Evolutionary conservation across 2,888 invertebrate genomes (phyloP).

Genomic region (Amiota mariae): DNA sequence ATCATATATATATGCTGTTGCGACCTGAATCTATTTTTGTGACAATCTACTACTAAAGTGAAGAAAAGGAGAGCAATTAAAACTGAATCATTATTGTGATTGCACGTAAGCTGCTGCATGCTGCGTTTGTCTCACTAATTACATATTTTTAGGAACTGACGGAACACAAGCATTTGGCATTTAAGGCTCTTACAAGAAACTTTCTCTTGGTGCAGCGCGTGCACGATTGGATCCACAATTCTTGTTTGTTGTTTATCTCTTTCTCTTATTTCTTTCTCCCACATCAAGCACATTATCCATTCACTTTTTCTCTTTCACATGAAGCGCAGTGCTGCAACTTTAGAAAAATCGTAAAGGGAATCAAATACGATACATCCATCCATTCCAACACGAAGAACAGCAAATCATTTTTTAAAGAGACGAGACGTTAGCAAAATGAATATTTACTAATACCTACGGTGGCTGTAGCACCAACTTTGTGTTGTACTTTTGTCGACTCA

Average conservation of each 20-base stretch:
- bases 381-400: constrained; percentile 36
- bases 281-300: constrained; percentile 27
- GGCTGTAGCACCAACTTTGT: background rate
- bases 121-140: constrained; percentile 20
- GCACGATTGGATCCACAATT: constrained; percentile 23
- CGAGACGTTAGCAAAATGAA: background rate
- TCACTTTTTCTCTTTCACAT: constrained; percentile 29
- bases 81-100: background rate
- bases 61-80: too few species aligned
- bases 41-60: too few species aligned
- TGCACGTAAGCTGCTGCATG: constrained; percentile 14
- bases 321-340: constrained; percentile 2
- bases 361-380: constrained; percentile 66
- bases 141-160: constrained; percentile 17
- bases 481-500: too few species aligned
- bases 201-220: constrained; percentile 3
- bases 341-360: constrained; percentile 67
- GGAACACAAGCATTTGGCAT: background rate
- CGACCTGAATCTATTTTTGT: too few species aligned
- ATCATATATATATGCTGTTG: too few species aligned
- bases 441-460: background rate
- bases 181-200: background rate
- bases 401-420: background rate
- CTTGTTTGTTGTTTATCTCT: constrained; percentile 25
- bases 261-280: constrained; percentile 19